Percentiles rank a stretch among this genome's conserved stretches.
phyloP scores from a whole-genome alignment of 2,797 vertebrate species.

The Acridotheres tristis region DNA sequence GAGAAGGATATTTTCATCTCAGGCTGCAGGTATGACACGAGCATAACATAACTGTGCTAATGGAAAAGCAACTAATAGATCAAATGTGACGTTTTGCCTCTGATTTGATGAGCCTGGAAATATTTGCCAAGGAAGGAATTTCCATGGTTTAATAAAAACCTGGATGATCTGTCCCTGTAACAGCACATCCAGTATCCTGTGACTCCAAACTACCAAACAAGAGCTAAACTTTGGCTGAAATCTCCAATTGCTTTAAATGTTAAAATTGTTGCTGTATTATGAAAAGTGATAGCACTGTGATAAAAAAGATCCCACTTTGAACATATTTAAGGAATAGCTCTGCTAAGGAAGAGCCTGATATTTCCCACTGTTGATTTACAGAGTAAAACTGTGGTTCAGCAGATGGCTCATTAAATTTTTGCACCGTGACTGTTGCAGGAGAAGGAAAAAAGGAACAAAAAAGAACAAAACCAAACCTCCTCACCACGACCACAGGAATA shows the following conservation, averaged over 20 bases:
- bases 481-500: neutral
- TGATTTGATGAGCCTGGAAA: neutral
- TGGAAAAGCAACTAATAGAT: neutral
- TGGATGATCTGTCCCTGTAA: neutral
- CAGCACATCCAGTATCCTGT: neutral
- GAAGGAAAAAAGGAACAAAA: neutral
- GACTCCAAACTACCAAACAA: neutral
- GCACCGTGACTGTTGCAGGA: neutral
- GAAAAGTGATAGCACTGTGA: neutral
- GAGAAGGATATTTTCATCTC: neutral
- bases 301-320: neutral
- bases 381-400: conserved; percentile 23
- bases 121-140: neutral
- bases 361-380: conserved; percentile 25
- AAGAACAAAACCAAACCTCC: neutral
- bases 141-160: neutral
- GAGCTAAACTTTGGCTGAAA: neutral
- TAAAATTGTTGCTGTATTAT: neutral
- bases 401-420: conserved; percentile 63
- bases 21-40: neutral
- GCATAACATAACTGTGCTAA: neutral
- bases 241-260: neutral
- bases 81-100: neutral
- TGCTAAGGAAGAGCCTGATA: neutral
- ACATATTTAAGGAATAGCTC: neutral